Evolutionary conservation across 2,888 invertebrate species (phyloP).

Genomic region (Lepidocyrtoides sp.): DNA sequence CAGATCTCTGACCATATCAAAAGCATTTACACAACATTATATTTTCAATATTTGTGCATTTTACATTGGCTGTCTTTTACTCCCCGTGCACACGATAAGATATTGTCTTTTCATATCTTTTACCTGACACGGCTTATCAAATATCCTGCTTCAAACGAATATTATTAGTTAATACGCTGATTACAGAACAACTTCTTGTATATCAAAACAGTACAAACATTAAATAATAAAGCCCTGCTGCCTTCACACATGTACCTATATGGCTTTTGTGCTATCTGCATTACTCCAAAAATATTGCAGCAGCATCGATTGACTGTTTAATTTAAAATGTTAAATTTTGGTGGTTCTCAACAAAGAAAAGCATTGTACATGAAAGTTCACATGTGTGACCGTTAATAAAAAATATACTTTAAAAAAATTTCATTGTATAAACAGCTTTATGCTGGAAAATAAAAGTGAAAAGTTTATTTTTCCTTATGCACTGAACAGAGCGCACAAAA

Average conservation of each 20-base stretch:
- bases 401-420: not conserved
- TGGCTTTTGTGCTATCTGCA: not conserved
- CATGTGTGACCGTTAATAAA: not conserved
- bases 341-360: not conserved
- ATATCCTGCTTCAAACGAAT: not conserved
- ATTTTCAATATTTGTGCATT: not conserved
- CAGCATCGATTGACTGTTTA: not conserved
- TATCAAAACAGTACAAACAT: not conserved
- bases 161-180: not conserved
- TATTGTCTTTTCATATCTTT: constrained; percentile 3
- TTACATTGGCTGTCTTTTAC: not conserved
- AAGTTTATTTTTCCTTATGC: no score
- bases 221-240: not conserved
- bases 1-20: not conserved
- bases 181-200: not conserved
- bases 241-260: no score
- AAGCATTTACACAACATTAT: not conserved
- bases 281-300: not conserved
- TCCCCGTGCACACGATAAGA: constrained; percentile 20
- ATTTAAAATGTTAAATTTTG: no score
- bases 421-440: not conserved
- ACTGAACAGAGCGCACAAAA: no score
- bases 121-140: not conserved
- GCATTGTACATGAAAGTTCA: not conserved
- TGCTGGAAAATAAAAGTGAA: not conserved